Conservation (phyloP, 2,888 invertebrate species). For the Ceraclea dissimilis region DNA sequence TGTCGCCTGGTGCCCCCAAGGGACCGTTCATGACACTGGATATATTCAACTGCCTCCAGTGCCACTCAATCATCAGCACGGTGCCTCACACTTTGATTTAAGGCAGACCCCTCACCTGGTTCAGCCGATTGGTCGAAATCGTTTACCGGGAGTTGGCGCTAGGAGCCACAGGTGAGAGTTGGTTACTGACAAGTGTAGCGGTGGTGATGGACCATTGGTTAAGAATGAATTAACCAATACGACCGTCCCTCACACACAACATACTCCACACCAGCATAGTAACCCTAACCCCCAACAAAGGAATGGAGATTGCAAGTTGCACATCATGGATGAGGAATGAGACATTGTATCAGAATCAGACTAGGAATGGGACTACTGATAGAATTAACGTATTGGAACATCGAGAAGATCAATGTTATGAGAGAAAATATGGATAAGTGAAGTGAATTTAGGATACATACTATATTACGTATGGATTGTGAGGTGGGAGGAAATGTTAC, state of each 20-base stretch:
- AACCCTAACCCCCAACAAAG: background rate
- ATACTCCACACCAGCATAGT: background rate
- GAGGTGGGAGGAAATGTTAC: too few species aligned
- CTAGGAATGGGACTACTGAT: too few species aligned
- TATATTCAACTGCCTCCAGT: background rate
- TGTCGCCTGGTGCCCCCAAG: constrained; percentile 1
- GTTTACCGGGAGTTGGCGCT: background rate
- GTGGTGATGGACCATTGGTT: background rate
- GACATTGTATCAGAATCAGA: too few species aligned
- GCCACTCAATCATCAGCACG: constrained; percentile 3
- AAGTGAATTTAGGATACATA: too few species aligned
- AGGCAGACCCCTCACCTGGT: background rate
- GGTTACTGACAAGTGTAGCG: background rate
- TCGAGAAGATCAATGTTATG: too few species aligned
- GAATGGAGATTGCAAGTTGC: too few species aligned
- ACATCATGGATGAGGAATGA: too few species aligned
- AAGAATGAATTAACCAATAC: background rate
- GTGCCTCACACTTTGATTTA: constrained; percentile 3
- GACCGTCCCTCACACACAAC: background rate
- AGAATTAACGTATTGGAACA: too few species aligned
- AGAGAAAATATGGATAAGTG: too few species aligned
- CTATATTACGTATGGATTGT: too few species aligned
- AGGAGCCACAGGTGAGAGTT: background rate
- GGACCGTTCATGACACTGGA: constrained; percentile 1
- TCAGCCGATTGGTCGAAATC: background rate